phyloP scores from a whole-genome alignment of 2,113 vertebrate genomes.

The Brachyistius frenatus region DNA sequence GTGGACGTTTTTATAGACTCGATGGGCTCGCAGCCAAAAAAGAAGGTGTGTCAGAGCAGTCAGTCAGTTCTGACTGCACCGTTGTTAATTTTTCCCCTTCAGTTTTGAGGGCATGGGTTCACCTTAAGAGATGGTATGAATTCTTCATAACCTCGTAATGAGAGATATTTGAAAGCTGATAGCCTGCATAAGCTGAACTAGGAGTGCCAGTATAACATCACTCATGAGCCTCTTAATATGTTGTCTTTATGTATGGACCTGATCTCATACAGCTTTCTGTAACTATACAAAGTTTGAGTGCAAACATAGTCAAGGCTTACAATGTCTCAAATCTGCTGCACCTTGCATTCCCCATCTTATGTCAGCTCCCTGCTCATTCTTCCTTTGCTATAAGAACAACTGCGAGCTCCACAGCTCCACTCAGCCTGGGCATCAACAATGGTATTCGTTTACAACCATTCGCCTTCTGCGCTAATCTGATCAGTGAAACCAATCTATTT shows the following conservation, averaged over 20 bases:
- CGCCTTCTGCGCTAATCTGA: conserved; percentile 72
- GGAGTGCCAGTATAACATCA: conserved; percentile 35
- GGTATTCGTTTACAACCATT: conserved; percentile 68
- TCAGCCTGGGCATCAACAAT: conserved; percentile 73
- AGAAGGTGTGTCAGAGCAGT: conserved; percentile 77
- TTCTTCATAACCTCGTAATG: conserved; percentile 62
- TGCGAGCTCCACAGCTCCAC: conserved; percentile 42
- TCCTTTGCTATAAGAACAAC: conserved; percentile 51
- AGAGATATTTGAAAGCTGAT: conserved; percentile 44
- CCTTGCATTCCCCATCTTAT: conserved; percentile 28
- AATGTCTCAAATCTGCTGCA: conserved; percentile 43
- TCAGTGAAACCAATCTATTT: conserved; percentile 83
- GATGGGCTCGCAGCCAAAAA: conserved; percentile 76
- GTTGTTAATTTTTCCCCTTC: conserved; percentile 75
- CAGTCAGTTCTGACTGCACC: conserved; percentile 66
- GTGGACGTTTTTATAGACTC: conserved; percentile 78
- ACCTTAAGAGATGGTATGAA: conserved; percentile 63
- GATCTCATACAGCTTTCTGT: conserved; percentile 11
- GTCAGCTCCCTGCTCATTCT: conserved; percentile 48
- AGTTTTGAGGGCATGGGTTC: conserved; percentile 68
- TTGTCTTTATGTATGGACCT: conserved; percentile 21
- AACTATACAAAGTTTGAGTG: conserved; percentile 25
- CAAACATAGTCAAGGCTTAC: conserved; percentile 39
- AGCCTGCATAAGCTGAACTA: conserved; percentile 17
- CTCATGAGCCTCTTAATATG: conserved; percentile 7